phyloP scores from a whole-genome alignment of 2,888 invertebrate species.

The Polymixis flavicincta region DNA sequence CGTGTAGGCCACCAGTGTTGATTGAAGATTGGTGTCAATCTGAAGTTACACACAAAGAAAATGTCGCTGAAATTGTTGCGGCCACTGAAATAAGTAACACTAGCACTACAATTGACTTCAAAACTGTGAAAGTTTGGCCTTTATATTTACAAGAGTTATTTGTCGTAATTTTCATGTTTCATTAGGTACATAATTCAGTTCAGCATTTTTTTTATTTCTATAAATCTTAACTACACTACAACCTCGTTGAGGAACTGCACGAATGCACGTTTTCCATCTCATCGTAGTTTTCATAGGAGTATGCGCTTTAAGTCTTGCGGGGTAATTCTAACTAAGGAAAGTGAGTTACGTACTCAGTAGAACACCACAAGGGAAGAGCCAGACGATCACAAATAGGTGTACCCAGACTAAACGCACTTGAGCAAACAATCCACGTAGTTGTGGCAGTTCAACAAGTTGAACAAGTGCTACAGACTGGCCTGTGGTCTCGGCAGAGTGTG shows the following conservation, averaged over 20 bases:
- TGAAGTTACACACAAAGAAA: neutral
- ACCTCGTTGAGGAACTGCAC: neutral
- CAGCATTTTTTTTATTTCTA: neutral
- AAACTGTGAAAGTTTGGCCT: neutral
- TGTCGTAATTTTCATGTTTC: neutral
- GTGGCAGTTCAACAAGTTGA: conserved; percentile 36
- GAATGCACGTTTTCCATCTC: neutral
- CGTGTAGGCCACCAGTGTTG: neutral
- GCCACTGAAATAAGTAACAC: neutral
- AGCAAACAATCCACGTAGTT: conserved; percentile 32
- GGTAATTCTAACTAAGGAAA: neutral
- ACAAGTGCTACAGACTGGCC: conserved; percentile 17
- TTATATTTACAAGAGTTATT: neutral
- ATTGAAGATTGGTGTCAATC: conserved; percentile 11
- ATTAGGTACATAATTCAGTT: neutral
- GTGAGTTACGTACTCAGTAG: neutral
- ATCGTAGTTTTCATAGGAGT: neutral
- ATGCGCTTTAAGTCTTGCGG: too few relatives aligned
- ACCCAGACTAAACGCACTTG: neutral
- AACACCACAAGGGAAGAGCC: conserved; percentile 1
- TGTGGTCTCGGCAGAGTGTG: neutral
- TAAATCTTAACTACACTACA: neutral
- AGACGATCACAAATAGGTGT: neutral
- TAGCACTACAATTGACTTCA: neutral
- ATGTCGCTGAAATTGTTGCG: neutral